Evolutionary conservation across 2,797 vertebrate genomes (phyloP), one percentile per base, ranked within the genome.

Genomic region (Siniperca obscura): DNA sequence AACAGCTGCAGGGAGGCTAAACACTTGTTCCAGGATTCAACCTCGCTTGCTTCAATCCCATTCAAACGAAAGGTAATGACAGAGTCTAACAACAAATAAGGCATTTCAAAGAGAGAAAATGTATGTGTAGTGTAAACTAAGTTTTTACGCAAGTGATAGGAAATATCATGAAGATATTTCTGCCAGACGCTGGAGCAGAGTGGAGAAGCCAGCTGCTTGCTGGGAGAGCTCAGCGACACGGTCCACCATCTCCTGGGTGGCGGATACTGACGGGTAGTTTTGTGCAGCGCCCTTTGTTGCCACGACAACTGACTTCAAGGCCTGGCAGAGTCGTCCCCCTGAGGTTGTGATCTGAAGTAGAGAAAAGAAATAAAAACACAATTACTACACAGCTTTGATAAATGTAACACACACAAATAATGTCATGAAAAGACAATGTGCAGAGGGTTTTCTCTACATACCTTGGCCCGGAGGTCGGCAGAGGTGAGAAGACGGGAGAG

Each of bases 201-300:
- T 94, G 79, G 97, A 97, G 93, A 98, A 98, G 38, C 95, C 96
- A 0, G 96, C 95, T 0, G 97, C 97, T 59, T 96, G 96, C 75
- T 96, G 96, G 30, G 96, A 97, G 66, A 98, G 95, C 87, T 97
- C 96, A 0, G 95, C 95, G 13, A 98, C 97, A 0, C 96, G 92
- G 81, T 96, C 95, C 17, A 95, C 95, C 97, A 98, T 97, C 91
- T 98, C 97, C 88, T 96, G 97, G 3, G 95, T 94, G 1, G 97
- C 96, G 0, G 96, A 92, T 25, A 95, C 90, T 0, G 97, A 97
- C 0, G 97, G 97, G 92, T 98, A 98, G 89, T 96, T 96, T 78
- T 98, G 94, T 42, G 97, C 97, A 0, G 97, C 97, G 0, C 96
- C 96, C 88, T 98, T 98, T 67, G 97, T 97, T 8, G 97, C 96